phyloP scores from a whole-genome alignment of 2,113 vertebrate genomes.

The Machaerirhynchus nigripectus region DNA sequence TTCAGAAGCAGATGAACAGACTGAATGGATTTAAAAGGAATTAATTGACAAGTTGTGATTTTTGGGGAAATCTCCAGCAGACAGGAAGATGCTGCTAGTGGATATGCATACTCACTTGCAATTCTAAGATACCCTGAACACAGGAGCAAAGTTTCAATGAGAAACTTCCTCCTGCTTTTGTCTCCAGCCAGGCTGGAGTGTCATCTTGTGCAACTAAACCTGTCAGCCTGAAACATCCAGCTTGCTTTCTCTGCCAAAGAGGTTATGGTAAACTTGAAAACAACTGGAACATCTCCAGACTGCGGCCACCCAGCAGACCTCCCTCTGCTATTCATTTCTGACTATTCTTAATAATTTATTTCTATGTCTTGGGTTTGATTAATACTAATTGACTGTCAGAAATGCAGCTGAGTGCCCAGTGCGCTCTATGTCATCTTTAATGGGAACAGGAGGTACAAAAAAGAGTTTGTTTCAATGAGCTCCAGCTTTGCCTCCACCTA shows the following conservation, averaged over 20 bases:
- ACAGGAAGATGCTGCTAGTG: background rate
- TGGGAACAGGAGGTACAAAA: background rate
- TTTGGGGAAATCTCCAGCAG: background rate
- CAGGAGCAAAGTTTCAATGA: background rate
- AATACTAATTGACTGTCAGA: constrained; percentile 43
- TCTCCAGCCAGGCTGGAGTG: background rate
- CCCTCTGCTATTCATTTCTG: background rate
- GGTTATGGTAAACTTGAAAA: constrained; percentile 25
- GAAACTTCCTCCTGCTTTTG: background rate
- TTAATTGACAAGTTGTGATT: background rate
- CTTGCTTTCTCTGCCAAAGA: constrained; percentile 3
- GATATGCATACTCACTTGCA: background rate
- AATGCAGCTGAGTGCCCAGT: background rate
- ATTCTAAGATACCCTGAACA: background rate
- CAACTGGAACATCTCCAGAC: constrained; percentile 1
- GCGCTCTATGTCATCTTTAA: background rate
- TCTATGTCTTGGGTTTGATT: background rate
- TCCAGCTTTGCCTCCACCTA: background rate
- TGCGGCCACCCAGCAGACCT: background rate
- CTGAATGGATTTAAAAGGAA: background rate
- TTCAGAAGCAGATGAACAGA: background rate
- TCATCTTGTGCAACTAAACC: background rate
- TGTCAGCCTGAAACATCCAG: background rate
- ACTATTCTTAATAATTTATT: constrained; percentile 37
- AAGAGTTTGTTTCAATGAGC: background rate